Conservation (phyloP, 2,113 vertebrate species). For the Callithrix jacchus region DNA sequence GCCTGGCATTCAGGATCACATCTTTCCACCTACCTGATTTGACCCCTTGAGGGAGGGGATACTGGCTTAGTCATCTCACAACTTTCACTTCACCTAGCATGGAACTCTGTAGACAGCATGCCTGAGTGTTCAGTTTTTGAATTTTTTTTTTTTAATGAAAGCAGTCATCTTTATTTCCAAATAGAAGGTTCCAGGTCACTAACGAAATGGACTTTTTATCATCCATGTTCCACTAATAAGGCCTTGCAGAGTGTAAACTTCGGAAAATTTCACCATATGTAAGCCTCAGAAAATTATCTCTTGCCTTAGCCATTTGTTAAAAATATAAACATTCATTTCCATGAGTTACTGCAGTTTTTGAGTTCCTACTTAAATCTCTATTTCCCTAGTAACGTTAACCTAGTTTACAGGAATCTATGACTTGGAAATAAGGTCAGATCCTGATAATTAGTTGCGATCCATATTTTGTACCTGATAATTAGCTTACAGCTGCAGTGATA, state of each 20-base stretch:
- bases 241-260: neutral
- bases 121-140: neutral
- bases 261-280: neutral
- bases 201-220: slow-evolving; percentile 24
- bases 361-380: neutral
- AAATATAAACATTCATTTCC: neutral
- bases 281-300: slow-evolving; percentile 18
- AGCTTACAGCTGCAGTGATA: slow-evolving; percentile 66
- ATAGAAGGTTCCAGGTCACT: neutral
- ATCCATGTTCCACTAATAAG: neutral
- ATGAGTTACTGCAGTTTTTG: neutral
- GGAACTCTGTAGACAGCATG: neutral
- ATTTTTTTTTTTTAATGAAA: neutral
- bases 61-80: neutral
- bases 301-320: slow-evolving; percentile 30
- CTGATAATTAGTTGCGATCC: slow-evolving; percentile 75
- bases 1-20: neutral
- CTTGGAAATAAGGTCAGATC: slow-evolving; percentile 72
- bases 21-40: neutral
- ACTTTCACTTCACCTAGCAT: neutral
- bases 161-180: neutral
- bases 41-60: neutral
- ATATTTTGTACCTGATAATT: slow-evolving; percentile 77
- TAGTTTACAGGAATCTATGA: slow-evolving; percentile 58
- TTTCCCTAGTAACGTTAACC: slow-evolving; percentile 47